Percentiles rank a stretch among this genome's conserved stretches.
phyloP scores from a whole-genome alignment of 2,113 vertebrate genomes.

The Ovibos moschatus region DNA sequence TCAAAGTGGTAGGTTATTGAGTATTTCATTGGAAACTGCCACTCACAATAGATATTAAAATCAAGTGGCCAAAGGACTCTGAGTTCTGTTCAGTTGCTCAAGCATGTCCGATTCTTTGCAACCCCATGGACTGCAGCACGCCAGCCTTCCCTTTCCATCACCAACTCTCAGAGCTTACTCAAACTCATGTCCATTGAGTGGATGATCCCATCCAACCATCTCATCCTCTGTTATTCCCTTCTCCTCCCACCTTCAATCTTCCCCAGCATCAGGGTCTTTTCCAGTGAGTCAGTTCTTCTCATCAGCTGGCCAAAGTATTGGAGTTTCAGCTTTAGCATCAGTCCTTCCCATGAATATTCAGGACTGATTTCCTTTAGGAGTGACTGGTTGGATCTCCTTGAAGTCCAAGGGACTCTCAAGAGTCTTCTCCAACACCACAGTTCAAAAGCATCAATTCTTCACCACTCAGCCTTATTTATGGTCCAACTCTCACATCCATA shows the following conservation, averaged over 20 bases:
- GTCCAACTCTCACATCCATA: neutral
- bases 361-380: neutral
- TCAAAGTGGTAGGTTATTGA: neutral
- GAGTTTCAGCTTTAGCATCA: neutral
- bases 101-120: neutral
- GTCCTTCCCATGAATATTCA: neutral
- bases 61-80: neutral
- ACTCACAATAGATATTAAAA: neutral
- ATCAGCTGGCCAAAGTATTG: neutral
- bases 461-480: neutral
- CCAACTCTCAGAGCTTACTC: neutral
- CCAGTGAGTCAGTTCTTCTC: neutral
- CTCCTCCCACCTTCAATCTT: neutral
- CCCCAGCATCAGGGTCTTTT: neutral
- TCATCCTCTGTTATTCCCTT: neutral
- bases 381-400: neutral
- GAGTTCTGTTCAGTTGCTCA: neutral
- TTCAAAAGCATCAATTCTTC: neutral
- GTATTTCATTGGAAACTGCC: neutral
- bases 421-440: neutral
- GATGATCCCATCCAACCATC: neutral
- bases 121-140: neutral
- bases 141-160: neutral
- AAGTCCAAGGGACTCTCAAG: neutral
- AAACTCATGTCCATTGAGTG: neutral